Base-by-base conservation (phyloP, 2,113 vertebrate species). In the Menidia beryllina region DNA sequence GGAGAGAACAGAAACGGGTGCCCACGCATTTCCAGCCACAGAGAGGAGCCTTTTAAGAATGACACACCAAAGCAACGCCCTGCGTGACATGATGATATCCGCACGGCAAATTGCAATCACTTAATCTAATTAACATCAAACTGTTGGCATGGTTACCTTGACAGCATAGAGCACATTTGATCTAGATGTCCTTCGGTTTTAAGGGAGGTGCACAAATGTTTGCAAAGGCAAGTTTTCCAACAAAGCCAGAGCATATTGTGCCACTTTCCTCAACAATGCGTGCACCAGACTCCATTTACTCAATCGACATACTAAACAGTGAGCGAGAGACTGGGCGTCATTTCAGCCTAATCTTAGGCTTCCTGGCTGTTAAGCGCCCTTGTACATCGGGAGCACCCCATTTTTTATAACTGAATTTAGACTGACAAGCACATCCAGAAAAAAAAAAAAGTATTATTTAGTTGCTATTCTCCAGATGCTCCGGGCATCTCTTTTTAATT, bases 401-500 rank as follows among this genome's bases (percentile, higher is more conserved):
- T 53, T 48, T 59, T 51, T 50, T 34, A 71, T 67, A 34, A 57
- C 21, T 68, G 25, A 55, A 34, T 10, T 3, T 8, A 34, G 60
- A 59, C 45, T 26, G 21, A 81, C 68, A 72, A 75, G 68, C 47
- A 21, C 54, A 52, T 81, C 58, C 54, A 21, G n/a, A 27, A 11
- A 23, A 15, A n/a, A 17, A 49, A 54, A 68, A 73, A 78, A 64
- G 17, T 43, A 83, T 73, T 81, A 67, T 84, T 84, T 70, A 47
- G 74, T 51, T 56, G 66, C 70, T 58, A 77, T 72, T 79, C 78
- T 73, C 73, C 59, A 61, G 74, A 81, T 83, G 76, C 72, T 51
- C 66, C 69, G 61, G 53, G 66, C 78, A 56, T 82, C 70, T 83
- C 78, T 84, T 90, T 89, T 90, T 87, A 88, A 92, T 93, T 91